These are phyloP conservation scores for Drosophila stalkeri DNA, from an alignment of 2,888 invertebrate genomes.

Conservation along the genomic window DNA sequence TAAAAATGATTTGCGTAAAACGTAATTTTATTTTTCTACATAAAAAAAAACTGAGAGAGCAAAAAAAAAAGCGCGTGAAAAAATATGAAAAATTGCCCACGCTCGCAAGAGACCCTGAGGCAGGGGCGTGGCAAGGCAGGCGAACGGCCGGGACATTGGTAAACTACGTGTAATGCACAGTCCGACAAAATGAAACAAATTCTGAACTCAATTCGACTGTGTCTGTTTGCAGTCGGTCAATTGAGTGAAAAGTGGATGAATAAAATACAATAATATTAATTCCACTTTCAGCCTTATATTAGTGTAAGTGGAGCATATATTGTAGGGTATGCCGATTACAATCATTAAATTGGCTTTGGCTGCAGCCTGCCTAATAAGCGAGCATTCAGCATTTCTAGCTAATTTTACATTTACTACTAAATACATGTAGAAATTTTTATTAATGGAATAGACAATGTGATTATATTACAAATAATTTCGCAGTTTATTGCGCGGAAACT, in stretches of 20 bases:
- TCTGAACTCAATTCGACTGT: conserved; percentile 1
- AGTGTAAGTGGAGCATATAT: not conserved
- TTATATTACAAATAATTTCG: too few species aligned
- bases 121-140: not conserved
- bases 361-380: not conserved
- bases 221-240: conserved; percentile 2
- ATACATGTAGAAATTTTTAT: too few species aligned
- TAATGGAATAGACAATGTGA: too few species aligned
- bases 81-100: conserved; percentile 14
- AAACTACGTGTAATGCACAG: conserved; percentile 34
- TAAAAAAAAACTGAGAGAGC: conserved; percentile 14
- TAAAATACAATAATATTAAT: not conserved
- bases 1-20: conserved; percentile 82
- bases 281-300: not conserved
- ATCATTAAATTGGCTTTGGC: not conserved
- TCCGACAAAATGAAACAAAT: conserved; percentile 50
- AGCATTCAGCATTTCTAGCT: not conserved
- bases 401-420: not conserved
- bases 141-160: not conserved
- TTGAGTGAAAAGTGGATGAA: not conserved
- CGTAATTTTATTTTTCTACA: conserved; percentile 77
- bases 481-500: too few species aligned
- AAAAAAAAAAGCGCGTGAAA: conserved; percentile 25
- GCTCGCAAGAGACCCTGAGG: not conserved
- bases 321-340: not conserved